Percentiles rank a stretch among this genome's conserved stretches.
These are phyloP conservation scores for Hippocampus abdominalis DNA, from an alignment of 2,113 vertebrate genomes.

Conservation along the genomic window DNA sequence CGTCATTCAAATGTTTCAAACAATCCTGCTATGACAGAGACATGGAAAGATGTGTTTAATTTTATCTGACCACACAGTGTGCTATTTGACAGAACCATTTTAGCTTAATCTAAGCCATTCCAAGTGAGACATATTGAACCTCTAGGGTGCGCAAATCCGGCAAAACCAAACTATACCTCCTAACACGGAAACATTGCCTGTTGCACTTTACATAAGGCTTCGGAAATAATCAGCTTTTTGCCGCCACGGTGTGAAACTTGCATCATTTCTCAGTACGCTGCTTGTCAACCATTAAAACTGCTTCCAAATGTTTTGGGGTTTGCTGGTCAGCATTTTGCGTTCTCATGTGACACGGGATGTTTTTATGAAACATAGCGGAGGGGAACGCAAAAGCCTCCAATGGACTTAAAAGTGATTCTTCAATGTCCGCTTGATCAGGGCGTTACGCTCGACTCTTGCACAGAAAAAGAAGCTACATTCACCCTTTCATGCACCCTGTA, in stretches of 20 bases:
- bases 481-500: too few relatives aligned
- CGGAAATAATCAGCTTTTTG: slow-evolving; percentile 40
- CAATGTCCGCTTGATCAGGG: not conserved
- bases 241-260: not conserved
- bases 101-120: not conserved
- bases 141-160: slow-evolving; percentile 1
- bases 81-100: slow-evolving; percentile 26
- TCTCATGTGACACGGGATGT: not conserved
- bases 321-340: not conserved
- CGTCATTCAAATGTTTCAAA: not conserved
- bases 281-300: too few relatives aligned
- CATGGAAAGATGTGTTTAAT: slow-evolving; percentile 13
- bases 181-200: slow-evolving; percentile 10
- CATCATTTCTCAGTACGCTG: not conserved
- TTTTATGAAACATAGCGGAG: not conserved
- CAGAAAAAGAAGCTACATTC: too few relatives aligned
- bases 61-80: slow-evolving; percentile 18
- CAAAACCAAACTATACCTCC: slow-evolving; percentile 34
- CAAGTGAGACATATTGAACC: slow-evolving; percentile 8
- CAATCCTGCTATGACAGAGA: not conserved
- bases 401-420: not conserved
- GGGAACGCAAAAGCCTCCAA: slow-evolving; percentile 9
- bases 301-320: not conserved
- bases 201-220: slow-evolving; percentile 32
- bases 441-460: too few relatives aligned